These are phyloP conservation scores for Escarpia spicata DNA, from an alignment of 2,888 invertebrate species.

Conservation along the genomic window DNA sequence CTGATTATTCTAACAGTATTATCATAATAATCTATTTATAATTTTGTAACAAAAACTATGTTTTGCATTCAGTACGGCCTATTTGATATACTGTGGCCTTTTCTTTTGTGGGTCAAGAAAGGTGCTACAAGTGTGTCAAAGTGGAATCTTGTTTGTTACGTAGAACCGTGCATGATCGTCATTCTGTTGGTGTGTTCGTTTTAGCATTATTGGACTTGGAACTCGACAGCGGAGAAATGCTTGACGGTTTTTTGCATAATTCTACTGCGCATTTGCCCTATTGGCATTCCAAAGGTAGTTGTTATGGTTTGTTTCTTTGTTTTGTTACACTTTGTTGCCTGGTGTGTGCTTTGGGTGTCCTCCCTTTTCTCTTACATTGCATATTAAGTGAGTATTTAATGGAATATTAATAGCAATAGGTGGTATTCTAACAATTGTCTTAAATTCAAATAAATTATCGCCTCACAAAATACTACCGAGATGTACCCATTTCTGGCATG, in stretches of 20 bases:
- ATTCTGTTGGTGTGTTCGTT: not conserved
- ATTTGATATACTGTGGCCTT: not conserved
- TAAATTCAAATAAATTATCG: too few relatives aligned
- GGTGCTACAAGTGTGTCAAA: not conserved
- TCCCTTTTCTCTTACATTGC: not conserved
- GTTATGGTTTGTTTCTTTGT: not conserved
- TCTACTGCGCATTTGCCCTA: not conserved
- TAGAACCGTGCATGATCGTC: not conserved
- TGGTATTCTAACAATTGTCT: too few relatives aligned
- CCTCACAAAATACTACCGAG: too few relatives aligned
- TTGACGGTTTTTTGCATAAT: not conserved
- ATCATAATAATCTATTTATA: too few relatives aligned
- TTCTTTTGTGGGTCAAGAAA: not conserved
- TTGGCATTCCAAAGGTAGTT: not conserved
- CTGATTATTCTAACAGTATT: too few relatives aligned
- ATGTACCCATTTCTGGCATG: too few relatives aligned
- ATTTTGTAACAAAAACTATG: not conserved
- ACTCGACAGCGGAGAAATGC: not conserved
- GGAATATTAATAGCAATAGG: too few relatives aligned
- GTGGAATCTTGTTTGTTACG: not conserved
- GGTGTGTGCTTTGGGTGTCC: not conserved
- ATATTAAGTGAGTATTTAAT: not conserved
- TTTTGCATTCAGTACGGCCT: not conserved
- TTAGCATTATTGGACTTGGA: slow-evolving; percentile 13
- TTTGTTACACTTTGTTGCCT: not conserved